These are phyloP conservation scores for Amblyjoppa proteus DNA, from an alignment of 2,888 invertebrate genomes.

Conservation along the genomic window DNA sequence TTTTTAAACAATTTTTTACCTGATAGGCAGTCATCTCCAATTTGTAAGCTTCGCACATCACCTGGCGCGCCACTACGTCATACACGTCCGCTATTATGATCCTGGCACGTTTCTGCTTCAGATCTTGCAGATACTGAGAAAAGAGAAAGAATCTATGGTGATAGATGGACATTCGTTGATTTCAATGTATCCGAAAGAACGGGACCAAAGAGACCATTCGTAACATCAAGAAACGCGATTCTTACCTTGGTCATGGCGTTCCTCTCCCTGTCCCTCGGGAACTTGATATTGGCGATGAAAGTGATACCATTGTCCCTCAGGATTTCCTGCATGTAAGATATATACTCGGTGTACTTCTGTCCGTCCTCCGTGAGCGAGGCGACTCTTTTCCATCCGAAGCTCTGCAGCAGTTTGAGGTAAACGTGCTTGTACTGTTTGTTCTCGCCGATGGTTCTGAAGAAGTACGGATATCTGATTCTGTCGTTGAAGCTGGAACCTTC, in stretches of 20 bases:
- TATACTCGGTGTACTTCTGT: constrained; percentile 92
- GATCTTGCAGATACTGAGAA: constrained; percentile 88
- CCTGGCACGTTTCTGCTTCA: constrained; percentile 89
- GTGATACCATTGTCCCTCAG: constrained; percentile 88
- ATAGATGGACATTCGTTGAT: not conserved
- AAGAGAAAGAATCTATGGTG: constrained; percentile 48
- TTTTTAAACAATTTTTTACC: constrained; percentile 72
- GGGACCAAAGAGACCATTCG: not conserved
- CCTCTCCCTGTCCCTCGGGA: constrained; percentile 87
- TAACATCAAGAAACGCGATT: constrained; percentile 37
- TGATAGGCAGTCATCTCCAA: constrained; percentile 89
- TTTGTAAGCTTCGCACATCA: constrained; percentile 93
- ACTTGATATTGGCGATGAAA: constrained; percentile 90
- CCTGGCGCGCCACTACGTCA: constrained; percentile 90
- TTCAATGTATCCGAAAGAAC: not conserved
- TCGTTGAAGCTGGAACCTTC: constrained; percentile 91
- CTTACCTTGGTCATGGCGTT: constrained; percentile 88
- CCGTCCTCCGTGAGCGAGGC: constrained; percentile 93
- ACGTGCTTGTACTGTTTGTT: constrained; percentile 90
- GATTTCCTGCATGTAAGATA: constrained; percentile 89
- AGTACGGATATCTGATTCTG: constrained; percentile 90
- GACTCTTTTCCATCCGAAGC: constrained; percentile 89
- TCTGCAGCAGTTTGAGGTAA: constrained; percentile 88
- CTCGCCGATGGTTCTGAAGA: constrained; percentile 93
- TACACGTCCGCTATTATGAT: constrained; percentile 94